Base-by-base conservation (phyloP, 2,888 invertebrate genomes). In the Epirrhoe alternata region DNA sequence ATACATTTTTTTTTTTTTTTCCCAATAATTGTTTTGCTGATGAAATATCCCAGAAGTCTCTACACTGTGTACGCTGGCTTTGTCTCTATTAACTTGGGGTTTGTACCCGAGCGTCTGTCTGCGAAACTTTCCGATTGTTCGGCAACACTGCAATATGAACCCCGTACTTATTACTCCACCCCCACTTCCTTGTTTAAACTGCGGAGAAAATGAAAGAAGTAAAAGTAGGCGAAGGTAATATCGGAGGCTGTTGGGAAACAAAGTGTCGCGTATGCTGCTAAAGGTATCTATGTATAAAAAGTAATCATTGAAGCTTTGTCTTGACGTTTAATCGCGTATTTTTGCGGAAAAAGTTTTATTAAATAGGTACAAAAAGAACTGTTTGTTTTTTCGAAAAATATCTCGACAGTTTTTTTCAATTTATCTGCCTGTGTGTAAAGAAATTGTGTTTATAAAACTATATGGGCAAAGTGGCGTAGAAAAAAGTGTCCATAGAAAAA, bases 11-110 rank as follows among this genome's bases (percentile, higher is more conserved):
- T 42, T 42, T 24, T 24, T 24, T 24, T 24, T 24, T n/a, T n/a
- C n/a, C n/a, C n/a, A n/a, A 24, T 24, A 24, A 24, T 24, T 24
- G 24, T 24, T 24, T 24, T 1, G 24, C 24, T 24, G 7, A 45
- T 17, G 4, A 33, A 38, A 10, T 64, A 71, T 70, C 53, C 54
- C 49, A 61, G 71, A 71, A 62, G 72, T 64, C 64, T 58, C 73
- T 74, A 60, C 68, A 70, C 63, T 68, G 67, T 74, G 73, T 72
- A 67, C 69, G n/a, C 56, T 70, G 73, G 69, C 73, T 75, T 78
- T 76, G 75, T 74, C 77, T 75, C 83, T 82, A 86, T 87, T 86
- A 86, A 85, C 82, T 86, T 81, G 81, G 77, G 82, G 81, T 77
- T 81, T 84, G 83, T 85, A 74, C 74, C 77, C 77, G 76, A 77